Evolutionary conservation across 1,140 invertebrate genomes (phyloP), one percentile per base, ranked within the genome.

Genomic region (Drosophila kurseongensis): DNA sequence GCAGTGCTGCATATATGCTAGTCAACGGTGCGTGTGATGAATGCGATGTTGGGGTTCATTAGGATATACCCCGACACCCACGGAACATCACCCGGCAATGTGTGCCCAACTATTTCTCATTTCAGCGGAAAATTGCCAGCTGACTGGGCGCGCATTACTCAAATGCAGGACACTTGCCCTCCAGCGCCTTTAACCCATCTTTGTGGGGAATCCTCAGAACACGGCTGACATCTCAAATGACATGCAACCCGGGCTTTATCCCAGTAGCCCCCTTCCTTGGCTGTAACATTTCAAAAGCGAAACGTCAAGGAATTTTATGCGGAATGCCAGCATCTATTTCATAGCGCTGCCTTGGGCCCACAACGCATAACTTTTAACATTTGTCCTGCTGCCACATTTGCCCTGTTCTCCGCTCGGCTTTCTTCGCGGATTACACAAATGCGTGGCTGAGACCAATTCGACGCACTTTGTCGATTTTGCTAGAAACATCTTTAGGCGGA

Each of bases 91-190:
- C 32, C 29, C 51, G 23, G 23, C 23, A 23, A 48, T 54, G 40
- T 44, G 27, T 32, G 29, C 13, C n/a, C 52, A 83, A 89, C 83
- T 73, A 88, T 83, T 86, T 88, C 83, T 79, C 83, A 88, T 77
- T 89, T 83, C 35, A 80, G 55, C 50, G 57, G 72, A 76, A 81
- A 81, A 66, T 83, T 88, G 83, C 88, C 83, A 83, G 75, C 58
- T 61, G 69, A 62, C 58, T 47, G 59, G 62, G 71, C 59, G 75
- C 78, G 66, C 66, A 86, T 88, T 86, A 79, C 83, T 89, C 83
- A 88, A 83, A 76, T 75, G 75, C 78, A 67, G 50, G 40, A 41
- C 68, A 47, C 47, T 73, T 52, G 75, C 55, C 63, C 57, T 14
- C 13, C 45, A 55, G 57, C 55, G 66, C 45, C 57, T 55, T 55